These are phyloP conservation scores for Acrobasis repandana DNA, from an alignment of 2,888 invertebrate species.

Conservation along the genomic window DNA sequence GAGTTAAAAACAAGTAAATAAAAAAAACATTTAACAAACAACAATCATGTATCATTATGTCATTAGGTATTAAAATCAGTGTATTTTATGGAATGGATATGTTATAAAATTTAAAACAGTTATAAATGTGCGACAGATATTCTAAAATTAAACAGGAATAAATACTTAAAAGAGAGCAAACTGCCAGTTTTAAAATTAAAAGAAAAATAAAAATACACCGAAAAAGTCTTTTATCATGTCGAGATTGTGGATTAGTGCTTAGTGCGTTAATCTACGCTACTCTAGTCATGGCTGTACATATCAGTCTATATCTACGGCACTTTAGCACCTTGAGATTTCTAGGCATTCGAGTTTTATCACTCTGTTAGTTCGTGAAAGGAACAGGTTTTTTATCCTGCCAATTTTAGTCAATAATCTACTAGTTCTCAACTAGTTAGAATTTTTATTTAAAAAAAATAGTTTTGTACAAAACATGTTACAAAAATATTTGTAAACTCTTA, in stretches of 20 bases:
- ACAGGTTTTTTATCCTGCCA: constrained; percentile 21
- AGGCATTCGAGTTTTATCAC: constrained; percentile 31
- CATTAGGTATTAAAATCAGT: constrained; percentile 40
- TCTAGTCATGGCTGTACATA: constrained; percentile 75
- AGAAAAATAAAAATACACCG: constrained; percentile 38
- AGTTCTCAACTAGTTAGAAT: constrained; percentile 9
- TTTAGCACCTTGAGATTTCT: constrained; percentile 64
- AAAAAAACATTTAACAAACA: constrained; percentile 74
- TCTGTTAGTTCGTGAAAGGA: constrained; percentile 6
- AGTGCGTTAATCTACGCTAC: constrained; percentile 50
- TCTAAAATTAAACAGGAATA: constrained; percentile 1
- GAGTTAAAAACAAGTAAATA: constrained; percentile 68
- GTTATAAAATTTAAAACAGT: background rate
- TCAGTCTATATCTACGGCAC: constrained; percentile 75
- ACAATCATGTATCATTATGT: constrained; percentile 58
- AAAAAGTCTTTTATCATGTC: constrained; percentile 42
- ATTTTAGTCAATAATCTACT: constrained; percentile 2
- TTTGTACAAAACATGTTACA: background rate
- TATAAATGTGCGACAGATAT: background rate
- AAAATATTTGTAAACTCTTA: too few relatives aligned
- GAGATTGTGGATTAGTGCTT: constrained; percentile 47
- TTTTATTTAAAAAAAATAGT: background rate
- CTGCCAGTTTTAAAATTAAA: constrained; percentile 2
- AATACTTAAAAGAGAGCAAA: background rate
- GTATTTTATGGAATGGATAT: constrained; percentile 34